phyloP scores from a whole-genome alignment of 2,797 vertebrate genomes.

The Sorex maritimensis region DNA sequence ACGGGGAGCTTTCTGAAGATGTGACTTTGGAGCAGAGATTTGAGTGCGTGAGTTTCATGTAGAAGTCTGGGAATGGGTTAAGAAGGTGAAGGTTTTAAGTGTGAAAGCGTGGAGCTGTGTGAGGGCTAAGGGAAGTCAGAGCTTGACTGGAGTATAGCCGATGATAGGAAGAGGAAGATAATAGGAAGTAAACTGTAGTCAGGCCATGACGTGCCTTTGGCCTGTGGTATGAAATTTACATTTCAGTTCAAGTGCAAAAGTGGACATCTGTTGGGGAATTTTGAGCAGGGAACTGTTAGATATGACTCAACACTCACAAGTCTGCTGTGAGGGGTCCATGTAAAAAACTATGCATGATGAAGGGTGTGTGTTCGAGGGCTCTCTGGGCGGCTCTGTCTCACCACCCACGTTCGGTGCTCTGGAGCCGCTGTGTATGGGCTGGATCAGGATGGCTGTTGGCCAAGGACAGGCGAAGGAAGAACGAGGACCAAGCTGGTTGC shows the following conservation, averaged over 20 bases:
- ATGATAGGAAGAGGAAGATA: too few relatives aligned
- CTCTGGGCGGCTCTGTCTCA: too few relatives aligned
- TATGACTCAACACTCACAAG: too few relatives aligned
- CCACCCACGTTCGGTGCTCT: too few relatives aligned
- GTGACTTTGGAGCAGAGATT: not conserved
- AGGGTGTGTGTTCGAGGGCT: too few relatives aligned
- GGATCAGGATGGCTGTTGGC: too few relatives aligned
- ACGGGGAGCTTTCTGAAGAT: not conserved
- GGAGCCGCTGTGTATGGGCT: too few relatives aligned
- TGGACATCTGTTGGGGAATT: not conserved
- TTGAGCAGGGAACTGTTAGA: not conserved
- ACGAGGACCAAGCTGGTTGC: too few relatives aligned
- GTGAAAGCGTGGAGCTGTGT: fast-evolving
- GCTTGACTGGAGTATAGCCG: not conserved
- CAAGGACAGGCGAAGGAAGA: too few relatives aligned
- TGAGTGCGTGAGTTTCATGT: not conserved
- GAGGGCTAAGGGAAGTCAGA: not conserved
- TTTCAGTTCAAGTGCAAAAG: not conserved
- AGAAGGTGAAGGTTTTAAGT: too few relatives aligned
- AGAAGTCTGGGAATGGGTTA: not conserved
- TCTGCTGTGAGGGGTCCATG: too few relatives aligned
- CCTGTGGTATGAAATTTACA: not conserved
- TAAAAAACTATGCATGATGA: too few relatives aligned
- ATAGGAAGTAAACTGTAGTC: fast-evolving
- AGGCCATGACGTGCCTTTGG: fast-evolving